These are phyloP conservation scores for Aleiodes sp. DNA, from an alignment of 1,140 invertebrate species.

Conservation along the genomic window DNA sequence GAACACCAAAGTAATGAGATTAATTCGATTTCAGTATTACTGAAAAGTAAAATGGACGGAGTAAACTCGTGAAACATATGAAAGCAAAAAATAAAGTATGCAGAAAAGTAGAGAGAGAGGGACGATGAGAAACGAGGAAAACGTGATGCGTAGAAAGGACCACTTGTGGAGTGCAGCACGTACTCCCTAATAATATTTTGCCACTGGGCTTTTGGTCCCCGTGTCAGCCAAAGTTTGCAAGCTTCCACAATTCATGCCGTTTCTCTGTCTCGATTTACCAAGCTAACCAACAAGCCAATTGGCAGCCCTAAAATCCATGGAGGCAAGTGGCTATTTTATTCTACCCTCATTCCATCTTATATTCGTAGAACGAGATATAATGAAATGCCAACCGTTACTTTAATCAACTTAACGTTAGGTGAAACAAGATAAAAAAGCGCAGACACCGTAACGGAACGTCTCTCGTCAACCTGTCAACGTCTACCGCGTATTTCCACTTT, in stretches of 20 bases:
- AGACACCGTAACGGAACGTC: not conserved
- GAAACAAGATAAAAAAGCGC: no score
- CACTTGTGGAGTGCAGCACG: slow-evolving; percentile 35
- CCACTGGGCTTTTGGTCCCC: slow-evolving; percentile 22
- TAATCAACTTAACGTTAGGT: no score
- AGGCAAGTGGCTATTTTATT: not conserved
- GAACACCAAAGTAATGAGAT: not conserved
- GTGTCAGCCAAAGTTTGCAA: slow-evolving; percentile 23
- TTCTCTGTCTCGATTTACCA: slow-evolving; percentile 1
- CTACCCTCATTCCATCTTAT: not conserved
- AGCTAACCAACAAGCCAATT: slow-evolving; percentile 11
- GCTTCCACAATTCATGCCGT: slow-evolving; percentile 23
- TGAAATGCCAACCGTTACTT: not conserved
- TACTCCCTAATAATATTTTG: slow-evolving; percentile 37
- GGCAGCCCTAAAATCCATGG: not conserved
- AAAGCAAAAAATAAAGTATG: not conserved
- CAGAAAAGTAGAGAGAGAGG: slow-evolving; percentile 7
- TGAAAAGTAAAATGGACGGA: no score
- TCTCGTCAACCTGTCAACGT: not conserved
- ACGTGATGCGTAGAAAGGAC: slow-evolving; percentile 32
- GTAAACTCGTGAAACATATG: not conserved
- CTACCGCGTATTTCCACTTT: not conserved
- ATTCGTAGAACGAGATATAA: not conserved
- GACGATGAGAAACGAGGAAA: slow-evolving; percentile 21
- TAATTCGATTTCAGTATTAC: slow-evolving; percentile 24